Evolutionary conservation across 2,113 vertebrate species (phyloP).

Genomic region (Nycticryphes semicollaris): DNA sequence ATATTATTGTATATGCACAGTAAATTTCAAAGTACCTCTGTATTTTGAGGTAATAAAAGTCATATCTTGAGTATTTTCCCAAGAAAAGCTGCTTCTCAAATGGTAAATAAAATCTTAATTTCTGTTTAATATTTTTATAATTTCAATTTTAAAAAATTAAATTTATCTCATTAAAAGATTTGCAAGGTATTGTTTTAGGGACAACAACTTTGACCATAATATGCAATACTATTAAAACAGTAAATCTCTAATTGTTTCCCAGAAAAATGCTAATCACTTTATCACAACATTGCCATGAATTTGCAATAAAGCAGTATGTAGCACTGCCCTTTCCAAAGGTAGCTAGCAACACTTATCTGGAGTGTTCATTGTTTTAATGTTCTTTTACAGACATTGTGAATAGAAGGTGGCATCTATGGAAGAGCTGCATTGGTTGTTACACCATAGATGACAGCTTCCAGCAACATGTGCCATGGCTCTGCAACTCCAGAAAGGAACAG

Average conservation of each 20-base stretch:
- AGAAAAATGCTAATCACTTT: not conserved
- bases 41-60: not conserved
- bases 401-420: not conserved
- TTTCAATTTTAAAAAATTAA: not conserved
- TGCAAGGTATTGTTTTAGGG: not conserved
- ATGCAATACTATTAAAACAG: not conserved
- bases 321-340: not conserved
- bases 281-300: not conserved
- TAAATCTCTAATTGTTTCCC: not conserved
- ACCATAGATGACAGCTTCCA: not conserved
- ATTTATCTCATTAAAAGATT: not conserved
- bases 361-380: not conserved
- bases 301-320: not conserved
- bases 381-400: not conserved
- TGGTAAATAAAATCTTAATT: not conserved
- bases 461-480: not conserved
- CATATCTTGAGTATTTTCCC: not conserved
- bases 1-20: not conserved
- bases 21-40: not conserved
- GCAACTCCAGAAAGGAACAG: not conserved
- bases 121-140: not conserved
- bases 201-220: not conserved
- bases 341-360: not conserved
- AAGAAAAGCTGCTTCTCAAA: not conserved
- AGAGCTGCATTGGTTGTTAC: not conserved